Evolutionary conservation across 2,113 vertebrate species (phyloP).

Genomic region (Eidolon helvum): DNA sequence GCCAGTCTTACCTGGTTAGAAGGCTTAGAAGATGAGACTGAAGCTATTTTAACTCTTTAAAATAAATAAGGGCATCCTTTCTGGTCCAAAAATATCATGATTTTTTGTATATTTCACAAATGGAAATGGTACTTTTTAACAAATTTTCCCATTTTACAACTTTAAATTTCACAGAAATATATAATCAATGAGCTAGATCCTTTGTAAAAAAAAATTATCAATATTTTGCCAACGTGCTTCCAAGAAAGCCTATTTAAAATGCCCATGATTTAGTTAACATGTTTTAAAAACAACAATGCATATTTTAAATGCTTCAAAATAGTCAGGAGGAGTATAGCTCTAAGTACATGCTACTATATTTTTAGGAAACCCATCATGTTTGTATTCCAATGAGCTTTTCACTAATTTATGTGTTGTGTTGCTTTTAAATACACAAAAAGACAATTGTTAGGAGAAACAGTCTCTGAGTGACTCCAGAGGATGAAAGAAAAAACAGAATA

Average conservation of each 20-base stretch:
- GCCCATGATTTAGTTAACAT: slow-evolving; percentile 5
- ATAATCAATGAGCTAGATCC: neutral
- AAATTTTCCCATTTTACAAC: neutral
- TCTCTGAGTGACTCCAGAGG: neutral
- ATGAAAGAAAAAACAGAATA: neutral
- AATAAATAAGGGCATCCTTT: neutral
- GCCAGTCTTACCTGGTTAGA: neutral
- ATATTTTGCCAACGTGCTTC: slow-evolving; percentile 28
- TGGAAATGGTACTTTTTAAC: neutral
- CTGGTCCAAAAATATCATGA: neutral
- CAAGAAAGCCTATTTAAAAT: slow-evolving; percentile 32
- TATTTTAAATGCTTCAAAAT: neutral
- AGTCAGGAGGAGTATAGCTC: neutral
- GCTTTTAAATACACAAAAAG: slow-evolving; percentile 15
- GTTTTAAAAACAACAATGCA: slow-evolving; percentile 28
- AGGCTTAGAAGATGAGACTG: neutral
- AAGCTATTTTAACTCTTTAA: neutral
- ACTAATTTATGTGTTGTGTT: neutral
- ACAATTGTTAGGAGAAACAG: neutral
- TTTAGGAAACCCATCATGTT: neutral
- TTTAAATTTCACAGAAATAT: neutral
- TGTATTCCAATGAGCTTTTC: slow-evolving; percentile 23
- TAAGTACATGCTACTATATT: neutral
- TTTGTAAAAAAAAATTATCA: slow-evolving; percentile 35
- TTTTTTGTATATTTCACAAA: neutral